Evolutionary conservation across 1,140 invertebrate genomes (phyloP).

Genomic region (Bilobella aurantiaca): DNA sequence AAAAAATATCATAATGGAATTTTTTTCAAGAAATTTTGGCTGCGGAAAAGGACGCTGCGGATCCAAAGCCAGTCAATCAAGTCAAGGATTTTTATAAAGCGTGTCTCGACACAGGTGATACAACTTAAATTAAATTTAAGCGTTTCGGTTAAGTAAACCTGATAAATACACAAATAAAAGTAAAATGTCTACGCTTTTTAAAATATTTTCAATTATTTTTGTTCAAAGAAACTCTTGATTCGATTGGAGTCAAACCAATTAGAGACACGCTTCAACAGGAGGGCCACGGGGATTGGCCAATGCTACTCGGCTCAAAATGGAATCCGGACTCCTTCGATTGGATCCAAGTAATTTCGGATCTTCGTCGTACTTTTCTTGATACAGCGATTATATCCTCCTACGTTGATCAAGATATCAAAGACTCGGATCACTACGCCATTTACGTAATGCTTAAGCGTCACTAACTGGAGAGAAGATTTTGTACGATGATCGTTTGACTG

Average conservation of each 20-base stretch:
- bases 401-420: slow-evolving; percentile 78
- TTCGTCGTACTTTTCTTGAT: slow-evolving; percentile 65
- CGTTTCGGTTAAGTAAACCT: no score
- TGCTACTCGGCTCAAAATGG: slow-evolving; percentile 52
- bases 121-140: not conserved
- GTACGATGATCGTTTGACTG: slow-evolving; percentile 1
- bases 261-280: not conserved
- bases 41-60: slow-evolving; percentile 31
- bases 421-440: slow-evolving; percentile 73
- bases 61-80: slow-evolving; percentile 41
- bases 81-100: slow-evolving; percentile 70
- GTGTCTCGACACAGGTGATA: slow-evolving; percentile 65
- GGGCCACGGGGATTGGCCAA: slow-evolving; percentile 43
- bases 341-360: slow-evolving; percentile 58
- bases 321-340: slow-evolving; percentile 55
- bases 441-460: no score
- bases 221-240: slow-evolving; percentile 11
- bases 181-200: not conserved
- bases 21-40: slow-evolving; percentile 37
- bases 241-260: slow-evolving; percentile 11
- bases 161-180: no score
- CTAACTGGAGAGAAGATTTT: slow-evolving; percentile 12
- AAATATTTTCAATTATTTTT: not conserved
- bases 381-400: slow-evolving; percentile 70
- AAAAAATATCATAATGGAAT: not conserved